Base-by-base conservation (phyloP, 1,140 invertebrate species). In the Procambarus virginalis region DNA sequence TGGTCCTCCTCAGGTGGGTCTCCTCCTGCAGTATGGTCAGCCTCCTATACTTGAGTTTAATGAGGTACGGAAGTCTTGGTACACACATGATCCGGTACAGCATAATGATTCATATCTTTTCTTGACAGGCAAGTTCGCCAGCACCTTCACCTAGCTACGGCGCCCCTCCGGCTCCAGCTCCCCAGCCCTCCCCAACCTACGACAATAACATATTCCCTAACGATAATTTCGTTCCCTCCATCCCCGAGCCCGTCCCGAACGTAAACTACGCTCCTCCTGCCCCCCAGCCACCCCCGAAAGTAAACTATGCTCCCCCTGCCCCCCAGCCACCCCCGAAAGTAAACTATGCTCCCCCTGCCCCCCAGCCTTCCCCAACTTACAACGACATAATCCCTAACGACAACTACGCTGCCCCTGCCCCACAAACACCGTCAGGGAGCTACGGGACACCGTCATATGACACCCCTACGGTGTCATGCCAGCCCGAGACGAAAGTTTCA, bases 401-500 rank as follows among this genome's bases (percentile, higher is more conserved):
- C 14, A 83, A 77, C 70, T 46, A 75, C 10, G 12, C 70, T 48
- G 75, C 81, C 2, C 45, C 10, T 1, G 46, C 20, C 5, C 88
- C 88, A 0, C 22, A 51, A 10, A 20, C 58, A 20, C 88, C 88
- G 12, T 84, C 88, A 12, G 76, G 88, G 17, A 58, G 84, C 3
- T 89, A 89, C 58, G 88, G 84, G 2, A 49, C 64, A 20, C 88
- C 88, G 3, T 46, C 12, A 10, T 51, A 68, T 6, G 80, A 64
- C 22, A 46, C 87, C 79, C 76, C 85, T 2, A 64, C 55, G 77
- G 68, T n/a, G 6, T 58, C 73, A 4, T 89, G 88, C 51, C 20
- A 84, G 17, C 80, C 88, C 2, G 22, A 79, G 81, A 84, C 60
- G 34, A 49, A 34, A 4, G 55, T 84, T 4, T 89, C 88, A 17